Base-by-base conservation (phyloP, 2,113 vertebrate species). In the Archilochus colubris region DNA sequence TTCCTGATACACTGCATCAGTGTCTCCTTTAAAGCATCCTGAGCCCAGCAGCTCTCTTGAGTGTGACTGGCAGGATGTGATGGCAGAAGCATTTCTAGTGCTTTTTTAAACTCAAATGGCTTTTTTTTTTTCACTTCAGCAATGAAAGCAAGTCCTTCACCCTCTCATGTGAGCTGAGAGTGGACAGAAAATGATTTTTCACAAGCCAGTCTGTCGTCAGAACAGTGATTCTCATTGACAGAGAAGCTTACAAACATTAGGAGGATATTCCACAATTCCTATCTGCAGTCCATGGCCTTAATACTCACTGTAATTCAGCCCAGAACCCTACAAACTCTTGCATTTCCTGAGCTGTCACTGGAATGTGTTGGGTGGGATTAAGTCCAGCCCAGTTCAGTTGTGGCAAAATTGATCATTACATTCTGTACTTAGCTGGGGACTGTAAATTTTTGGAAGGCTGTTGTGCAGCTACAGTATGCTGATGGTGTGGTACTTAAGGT, bases 241-340 rank as follows among this genome's bases (percentile, higher is more conserved):
- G 83, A 90, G 57, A 92, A 82, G 86, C 88, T 95, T 94, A 92
- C 92, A 95, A 95, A 91, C 67, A 86, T 93, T 85, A 89, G 62
- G 64, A 74, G 84, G 68, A n/a, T 87, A 85, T 95, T 92, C 68
- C 72, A 83, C 62, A 86, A 90, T 51, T 90, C 86, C 90, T 82
- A 75, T 74, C 82, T 94, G 36, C 50, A 84, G 40, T 63, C 30
- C 25, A 25, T 28, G 66, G 57, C 78, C 54, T 90, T 93, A 91
- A 81, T 33, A 8, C 44, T 61, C 48, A 44, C n/a, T 94, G 70
- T 95, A 93, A 94, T 90, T 95, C 85, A 89, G 46, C 66, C 68
- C 44, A 64, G 77, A 59, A 82, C 33, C 50, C 79, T 73, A 31
- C 18, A 69, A 44, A 77, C 70, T 84, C 68, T 55, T 53, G 72